phyloP scores from a whole-genome alignment of 1,140 invertebrate species.

The Drosophila tani region DNA sequence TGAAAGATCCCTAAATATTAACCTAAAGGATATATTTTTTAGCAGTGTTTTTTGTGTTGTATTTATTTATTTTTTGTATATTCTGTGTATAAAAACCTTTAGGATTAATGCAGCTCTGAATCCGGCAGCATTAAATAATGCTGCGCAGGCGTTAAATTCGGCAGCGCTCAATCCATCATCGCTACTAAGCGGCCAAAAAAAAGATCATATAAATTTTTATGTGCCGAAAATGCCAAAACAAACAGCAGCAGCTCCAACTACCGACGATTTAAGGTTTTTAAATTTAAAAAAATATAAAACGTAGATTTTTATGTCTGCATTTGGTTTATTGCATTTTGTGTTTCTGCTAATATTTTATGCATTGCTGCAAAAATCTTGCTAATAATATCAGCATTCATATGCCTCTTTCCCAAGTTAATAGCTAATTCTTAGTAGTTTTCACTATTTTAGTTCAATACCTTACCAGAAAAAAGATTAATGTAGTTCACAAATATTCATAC shows the following conservation, averaged over 20 bases:
- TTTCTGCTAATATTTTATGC: slow-evolving; percentile 51
- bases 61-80: slow-evolving; percentile 44
- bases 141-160: slow-evolving; percentile 78
- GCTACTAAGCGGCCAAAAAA: slow-evolving; percentile 73
- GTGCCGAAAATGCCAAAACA: slow-evolving; percentile 75
- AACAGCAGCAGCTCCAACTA: slow-evolving; percentile 29
- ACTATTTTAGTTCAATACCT: slow-evolving; percentile 6
- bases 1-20: slow-evolving; percentile 7
- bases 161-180: slow-evolving; percentile 79
- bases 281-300: slow-evolving; percentile 43
- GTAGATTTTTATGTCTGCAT: slow-evolving; percentile 52
- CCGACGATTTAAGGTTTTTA: slow-evolving; percentile 82
- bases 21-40: slow-evolving; percentile 5
- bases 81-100: slow-evolving; percentile 53
- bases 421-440: slow-evolving; percentile 4
- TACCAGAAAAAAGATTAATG: neutral
- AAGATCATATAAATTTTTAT: slow-evolving; percentile 82
- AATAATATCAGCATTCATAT: slow-evolving; percentile 27
- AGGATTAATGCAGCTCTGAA: slow-evolving; percentile 82
- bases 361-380: slow-evolving; percentile 36
- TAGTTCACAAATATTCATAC: slow-evolving; percentile 1
- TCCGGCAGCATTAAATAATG: slow-evolving; percentile 79
- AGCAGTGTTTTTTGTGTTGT: slow-evolving; percentile 22
- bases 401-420: slow-evolving; percentile 37
- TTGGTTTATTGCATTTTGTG: slow-evolving; percentile 58